Evolutionary conservation across 2,113 vertebrate genomes (phyloP).

Genomic region (Neotragus pygmaeus): DNA sequence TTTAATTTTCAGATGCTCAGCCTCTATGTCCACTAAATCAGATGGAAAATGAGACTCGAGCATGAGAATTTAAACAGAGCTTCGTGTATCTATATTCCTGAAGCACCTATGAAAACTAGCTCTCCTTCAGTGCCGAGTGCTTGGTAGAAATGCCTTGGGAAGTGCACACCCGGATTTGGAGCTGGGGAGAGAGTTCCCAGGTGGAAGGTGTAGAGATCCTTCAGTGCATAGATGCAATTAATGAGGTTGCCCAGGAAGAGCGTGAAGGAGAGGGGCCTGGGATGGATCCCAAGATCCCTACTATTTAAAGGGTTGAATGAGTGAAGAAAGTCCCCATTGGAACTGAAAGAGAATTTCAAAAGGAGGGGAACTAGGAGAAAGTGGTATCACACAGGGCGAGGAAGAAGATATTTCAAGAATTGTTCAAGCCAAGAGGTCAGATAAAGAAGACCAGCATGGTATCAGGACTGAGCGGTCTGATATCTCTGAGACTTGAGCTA

Average conservation of each 20-base stretch:
- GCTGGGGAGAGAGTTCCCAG: not conserved
- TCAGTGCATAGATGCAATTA: not conserved
- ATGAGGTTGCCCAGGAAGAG: not conserved
- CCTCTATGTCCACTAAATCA: not conserved
- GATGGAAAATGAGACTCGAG: not conserved
- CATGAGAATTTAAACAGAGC: not conserved
- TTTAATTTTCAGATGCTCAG: not conserved
- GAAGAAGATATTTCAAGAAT: not conserved
- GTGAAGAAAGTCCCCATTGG: not conserved
- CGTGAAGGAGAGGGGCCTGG: not conserved
- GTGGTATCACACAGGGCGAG: not conserved
- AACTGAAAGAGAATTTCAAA: not conserved
- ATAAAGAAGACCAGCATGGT: not conserved
- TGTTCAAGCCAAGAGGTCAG: not conserved
- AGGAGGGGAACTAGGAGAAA: not conserved
- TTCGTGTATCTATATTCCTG: not conserved
- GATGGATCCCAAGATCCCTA: not conserved
- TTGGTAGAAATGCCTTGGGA: not conserved
- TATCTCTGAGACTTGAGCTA: not conserved
- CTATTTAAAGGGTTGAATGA: not conserved
- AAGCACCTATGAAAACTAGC: not conserved
- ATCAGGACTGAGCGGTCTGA: not conserved
- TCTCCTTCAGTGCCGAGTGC: not conserved
- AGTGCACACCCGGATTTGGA: not conserved
- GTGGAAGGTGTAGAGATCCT: not conserved